These are phyloP conservation scores for Otus scops DNA, from an alignment of 2,797 vertebrate species.

Conservation along the genomic window DNA sequence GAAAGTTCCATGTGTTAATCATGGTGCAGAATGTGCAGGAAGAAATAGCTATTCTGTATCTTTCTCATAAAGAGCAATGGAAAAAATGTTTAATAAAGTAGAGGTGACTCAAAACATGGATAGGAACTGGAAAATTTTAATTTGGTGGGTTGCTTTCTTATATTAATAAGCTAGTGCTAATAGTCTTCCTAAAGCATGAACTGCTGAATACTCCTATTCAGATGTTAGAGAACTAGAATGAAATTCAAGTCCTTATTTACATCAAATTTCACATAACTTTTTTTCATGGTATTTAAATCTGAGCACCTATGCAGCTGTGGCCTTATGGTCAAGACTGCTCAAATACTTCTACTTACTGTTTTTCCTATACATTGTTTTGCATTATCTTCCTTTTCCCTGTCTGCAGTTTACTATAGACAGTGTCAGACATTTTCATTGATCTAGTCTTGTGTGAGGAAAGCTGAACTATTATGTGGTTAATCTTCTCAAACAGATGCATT, in stretches of 20 bases:
- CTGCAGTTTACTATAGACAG: not conserved
- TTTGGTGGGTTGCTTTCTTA: not conserved
- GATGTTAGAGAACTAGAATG: not conserved
- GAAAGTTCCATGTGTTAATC: not conserved
- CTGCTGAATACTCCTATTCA: not conserved
- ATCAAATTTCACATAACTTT: not conserved
- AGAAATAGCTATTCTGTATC: not conserved
- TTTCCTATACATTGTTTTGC: not conserved
- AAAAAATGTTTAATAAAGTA: not conserved
- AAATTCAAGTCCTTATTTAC: not conserved
- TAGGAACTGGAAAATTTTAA: not conserved
- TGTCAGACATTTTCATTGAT: not conserved
- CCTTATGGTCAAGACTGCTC: not conserved
- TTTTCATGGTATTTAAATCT: not conserved
- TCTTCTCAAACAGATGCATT: not conserved
- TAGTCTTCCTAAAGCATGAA: not conserved
- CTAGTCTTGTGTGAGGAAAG: not conserved
- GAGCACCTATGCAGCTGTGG: not conserved
- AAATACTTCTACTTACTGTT: not conserved
- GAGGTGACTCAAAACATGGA: not conserved
- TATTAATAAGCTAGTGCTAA: not conserved
- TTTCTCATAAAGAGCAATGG: not conserved
- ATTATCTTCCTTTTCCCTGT: not conserved
- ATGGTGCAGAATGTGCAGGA: not conserved
- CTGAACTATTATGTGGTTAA: not conserved